These are phyloP conservation scores for Amblyopsis rosae DNA, from an alignment of 2,113 vertebrate genomes.

Conservation along the genomic window DNA sequence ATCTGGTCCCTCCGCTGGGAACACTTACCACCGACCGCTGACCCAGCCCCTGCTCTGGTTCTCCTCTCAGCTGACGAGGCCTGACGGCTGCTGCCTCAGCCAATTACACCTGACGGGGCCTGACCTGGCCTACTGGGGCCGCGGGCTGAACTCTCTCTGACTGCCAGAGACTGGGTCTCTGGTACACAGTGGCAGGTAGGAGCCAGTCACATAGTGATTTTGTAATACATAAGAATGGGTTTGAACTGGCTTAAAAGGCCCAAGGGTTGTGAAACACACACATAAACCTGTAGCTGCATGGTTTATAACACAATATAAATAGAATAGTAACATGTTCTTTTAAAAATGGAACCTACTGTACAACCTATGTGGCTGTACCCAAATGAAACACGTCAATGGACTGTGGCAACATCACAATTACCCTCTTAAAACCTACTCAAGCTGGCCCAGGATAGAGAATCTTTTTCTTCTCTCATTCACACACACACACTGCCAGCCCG, in stretches of 20 bases:
- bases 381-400: background rate
- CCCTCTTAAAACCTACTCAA: background rate
- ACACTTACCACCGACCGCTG: slow-evolving; percentile 58
- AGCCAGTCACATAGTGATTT: no score
- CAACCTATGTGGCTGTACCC: background rate
- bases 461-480: no score
- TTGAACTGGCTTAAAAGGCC: no score
- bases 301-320: background rate
- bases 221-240: no score
- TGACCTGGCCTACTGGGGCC: slow-evolving; percentile 55
- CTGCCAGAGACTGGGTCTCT: slow-evolving; percentile 35
- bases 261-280: no score
- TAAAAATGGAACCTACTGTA: background rate
- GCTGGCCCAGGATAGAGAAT: no score
- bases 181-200: background rate
- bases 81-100: slow-evolving; percentile 66
- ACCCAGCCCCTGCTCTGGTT: slow-evolving; percentile 65
- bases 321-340: background rate
- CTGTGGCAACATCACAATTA: background rate
- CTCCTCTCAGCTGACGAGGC: slow-evolving; percentile 65
- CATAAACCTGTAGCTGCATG: no score
- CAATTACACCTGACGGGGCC: slow-evolving; percentile 69
- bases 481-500: slow-evolving; percentile 30
- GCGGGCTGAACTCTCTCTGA: slow-evolving; percentile 57
- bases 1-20: slow-evolving; percentile 59